A percentile compares a stretch with the other conserved stretches of the same genome.
Evolutionary conservation across 1,140 invertebrate genomes (phyloP).

Genomic region (Rhyzopertha dominica): DNA sequence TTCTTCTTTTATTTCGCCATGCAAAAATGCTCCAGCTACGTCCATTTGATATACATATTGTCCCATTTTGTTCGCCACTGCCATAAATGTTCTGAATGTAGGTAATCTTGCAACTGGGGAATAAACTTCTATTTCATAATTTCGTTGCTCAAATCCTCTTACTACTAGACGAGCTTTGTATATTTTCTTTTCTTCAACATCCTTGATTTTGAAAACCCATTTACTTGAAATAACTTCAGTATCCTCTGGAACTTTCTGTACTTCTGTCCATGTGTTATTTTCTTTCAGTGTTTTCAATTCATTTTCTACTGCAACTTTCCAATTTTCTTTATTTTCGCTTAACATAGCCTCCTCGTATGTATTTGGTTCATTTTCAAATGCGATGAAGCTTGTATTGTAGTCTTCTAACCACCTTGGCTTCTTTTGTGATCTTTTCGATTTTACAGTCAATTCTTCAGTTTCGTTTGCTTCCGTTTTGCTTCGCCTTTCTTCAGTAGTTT

Average conservation of each 20-base stretch:
- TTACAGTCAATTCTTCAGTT: slow-evolving; percentile 1
- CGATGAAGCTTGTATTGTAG: slow-evolving; percentile 25
- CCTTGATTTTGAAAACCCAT: slow-evolving; percentile 13
- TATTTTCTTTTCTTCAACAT: not conserved
- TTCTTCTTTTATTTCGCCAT: slow-evolving; percentile 37
- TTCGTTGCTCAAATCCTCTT: slow-evolving; percentile 36
- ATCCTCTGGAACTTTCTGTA: not conserved
- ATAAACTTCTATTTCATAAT: slow-evolving; percentile 36
- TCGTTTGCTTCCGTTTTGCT: not conserved
- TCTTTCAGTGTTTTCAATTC: slow-evolving; percentile 32
- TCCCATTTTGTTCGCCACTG: slow-evolving; percentile 21
- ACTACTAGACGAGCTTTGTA: slow-evolving; percentile 45
- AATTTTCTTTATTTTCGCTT: slow-evolving; percentile 24
- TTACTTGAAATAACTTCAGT: slow-evolving; percentile 5
- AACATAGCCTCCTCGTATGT: slow-evolving; percentile 33
- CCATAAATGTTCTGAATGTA: slow-evolving; percentile 35
- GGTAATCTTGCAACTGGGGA: slow-evolving; percentile 33
- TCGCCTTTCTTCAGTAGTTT: not conserved
- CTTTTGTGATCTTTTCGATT: slow-evolving; percentile 13
- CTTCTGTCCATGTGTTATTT: slow-evolving; percentile 13
- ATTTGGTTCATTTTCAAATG: slow-evolving; percentile 25
- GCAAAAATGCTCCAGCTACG: slow-evolving; percentile 38
- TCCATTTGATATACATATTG: slow-evolving; percentile 38
- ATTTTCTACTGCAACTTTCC: slow-evolving; percentile 30
- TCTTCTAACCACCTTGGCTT: slow-evolving; percentile 15